phyloP scores from a whole-genome alignment of 2,113 vertebrate species.

The Etheostoma cragini region DNA sequence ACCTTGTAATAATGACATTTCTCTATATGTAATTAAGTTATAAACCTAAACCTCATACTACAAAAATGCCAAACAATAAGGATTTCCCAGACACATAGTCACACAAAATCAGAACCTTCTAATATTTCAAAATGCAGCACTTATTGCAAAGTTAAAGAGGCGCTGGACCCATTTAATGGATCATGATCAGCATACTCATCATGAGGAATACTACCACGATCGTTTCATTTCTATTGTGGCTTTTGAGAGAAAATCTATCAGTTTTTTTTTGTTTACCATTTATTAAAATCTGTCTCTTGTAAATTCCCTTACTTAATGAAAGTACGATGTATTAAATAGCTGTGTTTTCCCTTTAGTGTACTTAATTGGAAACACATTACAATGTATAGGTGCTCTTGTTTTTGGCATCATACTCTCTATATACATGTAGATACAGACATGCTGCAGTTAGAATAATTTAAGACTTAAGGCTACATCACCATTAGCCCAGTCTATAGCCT shows the following conservation, averaged over 20 bases:
- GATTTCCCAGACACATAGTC: neutral
- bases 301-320: neutral
- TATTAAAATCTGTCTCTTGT: neutral
- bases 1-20: neutral
- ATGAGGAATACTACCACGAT: no score
- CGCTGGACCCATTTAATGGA: neutral
- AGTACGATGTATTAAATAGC: no score
- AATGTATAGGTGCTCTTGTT: neutral
- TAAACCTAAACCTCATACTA: neutral
- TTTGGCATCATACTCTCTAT: neutral
- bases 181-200: neutral
- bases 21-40: neutral
- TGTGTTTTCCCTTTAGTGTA: neutral
- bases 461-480: neutral
- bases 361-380: neutral
- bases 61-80: neutral
- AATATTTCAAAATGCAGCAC: neutral
- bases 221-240: neutral
- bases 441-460: neutral
- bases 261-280: no score
- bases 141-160: neutral
- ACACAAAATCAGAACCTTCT: no score
- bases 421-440: neutral
- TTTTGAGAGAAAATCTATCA: neutral
- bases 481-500: neutral